Evolutionary conservation across 2,888 invertebrate genomes (phyloP), one percentile per base, ranked within the genome.

Genomic region (Ennomos erosarius): DNA sequence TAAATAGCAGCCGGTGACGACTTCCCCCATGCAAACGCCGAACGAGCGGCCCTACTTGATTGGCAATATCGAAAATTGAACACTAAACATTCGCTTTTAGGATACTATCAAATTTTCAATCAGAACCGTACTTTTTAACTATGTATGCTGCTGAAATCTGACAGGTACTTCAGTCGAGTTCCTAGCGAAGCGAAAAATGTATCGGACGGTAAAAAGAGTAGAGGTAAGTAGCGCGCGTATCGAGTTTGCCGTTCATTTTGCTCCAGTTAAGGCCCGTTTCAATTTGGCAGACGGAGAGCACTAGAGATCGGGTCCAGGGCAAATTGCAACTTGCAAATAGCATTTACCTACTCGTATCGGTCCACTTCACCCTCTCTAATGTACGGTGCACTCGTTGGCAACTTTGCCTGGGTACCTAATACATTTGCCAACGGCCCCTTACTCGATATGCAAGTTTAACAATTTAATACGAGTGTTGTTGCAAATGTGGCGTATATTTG

Each of bases 311-410:
- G 76, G 71, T 78, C 75, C 75, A 75, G 73, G 74, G 78, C 77
- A 78, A 79, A 82, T 73, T 71, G 82, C 74, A 84, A 85, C 84
- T 86, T 83, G 84, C 85, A 87, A 87, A 90, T 86, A 85, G 82
- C 85, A 84, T 85, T 86, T 83, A 81, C 82, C 75, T 82, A 78
- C 74, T 74, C 75, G 76, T 73, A 69, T 68, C 76, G 73, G 78
- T 75, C 69, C 74, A 76, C 79, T 78, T 76, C 75, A 73, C 74
- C 70, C 67, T 69, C 67, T 69, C 76, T 81, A 82, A 82, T 82
- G 77, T 74, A 79, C 70, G 72, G 69, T 73, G 74, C 77, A 81
- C 73, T 84, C 80, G 81, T 79, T 83, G 77, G 75, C 68, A 66
- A 66, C 66, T 65, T 63, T 64, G 59, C 52, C n/a, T n/a, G n/a